Evolutionary conservation across 2,888 invertebrate species (phyloP), one percentile per base, ranked within the genome.

Genomic region (Ypsolopha scabrella): DNA sequence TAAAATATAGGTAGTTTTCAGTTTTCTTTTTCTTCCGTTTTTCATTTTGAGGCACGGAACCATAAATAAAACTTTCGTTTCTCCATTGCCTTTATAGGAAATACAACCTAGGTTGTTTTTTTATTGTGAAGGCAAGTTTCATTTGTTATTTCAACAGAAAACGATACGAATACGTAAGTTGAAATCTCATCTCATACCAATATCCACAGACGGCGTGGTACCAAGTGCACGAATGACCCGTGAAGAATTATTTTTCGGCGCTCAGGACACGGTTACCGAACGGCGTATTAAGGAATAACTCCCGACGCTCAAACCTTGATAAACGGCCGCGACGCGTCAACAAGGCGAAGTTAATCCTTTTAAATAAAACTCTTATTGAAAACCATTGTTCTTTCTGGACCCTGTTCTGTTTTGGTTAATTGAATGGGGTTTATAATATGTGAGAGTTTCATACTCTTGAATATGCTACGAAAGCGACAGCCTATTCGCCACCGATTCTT

Each of bases 321-420:
- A 80, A 76, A 75, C 68, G 69, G 67, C 69, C 75, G 70, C 72
- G 72, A 75, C 75, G 70, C 80, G 79, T 79, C 81, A 82, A 83
- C 83, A 78, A 81, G 79, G 73, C 79, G 72, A 64, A 76, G 75
- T 80, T 82, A 82, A 82, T 83, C 76, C 76, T 71, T 75, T 80
- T 78, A 45, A 74, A 80, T 79, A 78, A 24, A 24, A 24, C 75
- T 72, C 70, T 24, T 24, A 72, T 76, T 81, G 77, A 74, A 71
- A 66, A 64, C 78, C 71, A 81, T 81, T 82, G 81, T 81, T 82
- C 41, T 36, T 24, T 24, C 24, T 24, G 24, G 24, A 4, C 24
- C 4, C 4, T 24, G 24, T 24, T 24, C 24, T 24, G 24, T 24
- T 24, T 24, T 24, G 24, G 24, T 24, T 24, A 24, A 24, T 24